Percentiles rank a stretch among this genome's conserved stretches.
Evolutionary conservation across 2,113 vertebrate genomes (phyloP).

Genomic region (Otus sunia): DNA sequence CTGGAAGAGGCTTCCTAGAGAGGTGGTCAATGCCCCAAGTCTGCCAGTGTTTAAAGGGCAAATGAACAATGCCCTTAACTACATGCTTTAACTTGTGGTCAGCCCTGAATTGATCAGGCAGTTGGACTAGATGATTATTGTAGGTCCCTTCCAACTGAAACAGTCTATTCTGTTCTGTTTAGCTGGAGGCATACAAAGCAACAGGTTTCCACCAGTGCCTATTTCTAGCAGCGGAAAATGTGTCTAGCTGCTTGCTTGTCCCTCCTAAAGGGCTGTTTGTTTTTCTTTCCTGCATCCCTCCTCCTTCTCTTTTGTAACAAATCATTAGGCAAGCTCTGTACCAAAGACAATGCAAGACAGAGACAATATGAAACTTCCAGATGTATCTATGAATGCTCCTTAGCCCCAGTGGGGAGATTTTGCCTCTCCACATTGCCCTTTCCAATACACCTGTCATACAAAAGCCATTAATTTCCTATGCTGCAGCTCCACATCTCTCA

Average conservation of each 20-base stretch:
- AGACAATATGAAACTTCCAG: not conserved
- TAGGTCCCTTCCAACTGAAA: not conserved
- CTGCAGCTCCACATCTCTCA: not conserved
- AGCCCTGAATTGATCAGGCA: not conserved
- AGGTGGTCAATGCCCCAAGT: not conserved
- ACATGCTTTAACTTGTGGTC: too few species aligned
- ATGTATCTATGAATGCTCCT: rapidly evolving
- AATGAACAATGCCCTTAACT: not conserved
- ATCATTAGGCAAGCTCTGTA: not conserved
- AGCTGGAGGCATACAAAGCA: not conserved
- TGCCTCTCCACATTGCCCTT: not conserved
- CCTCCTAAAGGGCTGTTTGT: not conserved
- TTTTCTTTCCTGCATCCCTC: not conserved
- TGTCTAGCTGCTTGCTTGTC: not conserved
- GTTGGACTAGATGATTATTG: not conserved
- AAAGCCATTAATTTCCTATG: not conserved
- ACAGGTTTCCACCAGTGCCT: not conserved
- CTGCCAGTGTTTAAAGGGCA: not conserved
- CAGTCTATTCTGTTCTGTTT: not conserved
- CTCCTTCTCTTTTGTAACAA: not conserved
- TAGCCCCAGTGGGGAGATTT: not conserved
- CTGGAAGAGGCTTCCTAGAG: not conserved
- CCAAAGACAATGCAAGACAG: not conserved
- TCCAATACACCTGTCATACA: not conserved
- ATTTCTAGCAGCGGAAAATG: not conserved